Evolutionary conservation across 2,797 vertebrate species (phyloP).

Genomic region (Varecia variegata): DNA sequence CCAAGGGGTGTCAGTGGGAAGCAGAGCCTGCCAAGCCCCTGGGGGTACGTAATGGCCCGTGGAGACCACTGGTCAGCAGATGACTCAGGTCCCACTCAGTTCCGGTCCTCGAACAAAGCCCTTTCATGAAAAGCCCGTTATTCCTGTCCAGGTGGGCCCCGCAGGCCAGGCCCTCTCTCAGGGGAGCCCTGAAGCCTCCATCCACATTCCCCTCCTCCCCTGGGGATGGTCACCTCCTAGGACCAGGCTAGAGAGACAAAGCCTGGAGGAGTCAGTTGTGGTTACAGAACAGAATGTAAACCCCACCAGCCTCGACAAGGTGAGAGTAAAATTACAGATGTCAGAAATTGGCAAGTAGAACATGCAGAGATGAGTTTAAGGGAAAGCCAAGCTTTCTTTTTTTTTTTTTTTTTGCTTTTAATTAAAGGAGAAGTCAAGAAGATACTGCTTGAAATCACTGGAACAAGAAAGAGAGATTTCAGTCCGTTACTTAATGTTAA

Average conservation of each 20-base stretch:
- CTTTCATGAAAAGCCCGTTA: background rate
- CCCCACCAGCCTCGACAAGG: background rate
- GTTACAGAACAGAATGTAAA: background rate
- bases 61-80: background rate
- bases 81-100: background rate
- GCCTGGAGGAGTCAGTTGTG: background rate
- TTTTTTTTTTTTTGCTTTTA: background rate
- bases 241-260: background rate
- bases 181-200: background rate
- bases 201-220: background rate
- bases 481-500: background rate
- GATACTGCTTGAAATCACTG: background rate
- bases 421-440: background rate
- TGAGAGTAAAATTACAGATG: background rate
- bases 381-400: background rate
- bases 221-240: background rate
- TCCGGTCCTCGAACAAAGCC: background rate
- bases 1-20: background rate
- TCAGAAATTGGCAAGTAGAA: background rate
- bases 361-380: background rate
- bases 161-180: background rate
- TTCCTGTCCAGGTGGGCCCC: background rate
- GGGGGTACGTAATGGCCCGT: fast-evolving
- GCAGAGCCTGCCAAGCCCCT: background rate
- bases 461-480: background rate